Evolutionary conservation across 2,888 invertebrate species (phyloP).

Genomic region (Epinotia brunnichana): DNA sequence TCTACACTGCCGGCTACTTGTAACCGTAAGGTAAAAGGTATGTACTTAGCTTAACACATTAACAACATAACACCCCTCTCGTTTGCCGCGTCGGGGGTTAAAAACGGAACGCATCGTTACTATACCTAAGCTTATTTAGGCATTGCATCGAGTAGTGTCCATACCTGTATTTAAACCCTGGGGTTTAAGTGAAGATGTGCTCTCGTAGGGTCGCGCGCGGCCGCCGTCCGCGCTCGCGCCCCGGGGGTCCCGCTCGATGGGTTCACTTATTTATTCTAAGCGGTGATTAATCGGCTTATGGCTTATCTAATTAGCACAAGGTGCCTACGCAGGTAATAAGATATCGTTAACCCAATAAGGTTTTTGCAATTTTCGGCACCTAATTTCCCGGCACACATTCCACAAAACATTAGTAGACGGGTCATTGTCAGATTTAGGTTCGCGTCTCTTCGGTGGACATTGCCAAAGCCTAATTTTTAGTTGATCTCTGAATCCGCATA

Average conservation of each 20-base stretch:
- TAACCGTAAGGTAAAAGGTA: neutral
- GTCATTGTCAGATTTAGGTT: too few species aligned
- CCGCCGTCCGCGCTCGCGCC: neutral
- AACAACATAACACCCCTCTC: neutral
- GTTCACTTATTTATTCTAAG: constrained; percentile 9
- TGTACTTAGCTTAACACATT: neutral
- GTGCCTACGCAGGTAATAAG: constrained; percentile 31
- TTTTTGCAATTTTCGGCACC: constrained; percentile 5
- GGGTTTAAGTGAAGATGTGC: neutral
- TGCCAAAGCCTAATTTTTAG: too few species aligned
- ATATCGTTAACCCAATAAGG: constrained; percentile 37
- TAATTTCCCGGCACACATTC: neutral
- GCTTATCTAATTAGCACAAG: constrained; percentile 43
- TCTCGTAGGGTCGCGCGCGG: neutral
- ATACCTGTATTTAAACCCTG: neutral
- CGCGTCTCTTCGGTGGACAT: too few species aligned
- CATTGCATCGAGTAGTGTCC: neutral
- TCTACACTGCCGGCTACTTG: neutral
- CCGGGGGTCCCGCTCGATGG: constrained; percentile 5
- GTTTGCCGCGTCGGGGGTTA: too few species aligned
- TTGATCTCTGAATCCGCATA: too few species aligned
- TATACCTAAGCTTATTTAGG: neutral
- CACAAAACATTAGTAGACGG: too few species aligned
- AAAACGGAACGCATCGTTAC: neutral
- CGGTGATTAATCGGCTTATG: constrained; percentile 39